These are phyloP conservation scores for Nycticryphes semicollaris DNA, from an alignment of 2,113 vertebrate genomes.

Conservation along the genomic window DNA sequence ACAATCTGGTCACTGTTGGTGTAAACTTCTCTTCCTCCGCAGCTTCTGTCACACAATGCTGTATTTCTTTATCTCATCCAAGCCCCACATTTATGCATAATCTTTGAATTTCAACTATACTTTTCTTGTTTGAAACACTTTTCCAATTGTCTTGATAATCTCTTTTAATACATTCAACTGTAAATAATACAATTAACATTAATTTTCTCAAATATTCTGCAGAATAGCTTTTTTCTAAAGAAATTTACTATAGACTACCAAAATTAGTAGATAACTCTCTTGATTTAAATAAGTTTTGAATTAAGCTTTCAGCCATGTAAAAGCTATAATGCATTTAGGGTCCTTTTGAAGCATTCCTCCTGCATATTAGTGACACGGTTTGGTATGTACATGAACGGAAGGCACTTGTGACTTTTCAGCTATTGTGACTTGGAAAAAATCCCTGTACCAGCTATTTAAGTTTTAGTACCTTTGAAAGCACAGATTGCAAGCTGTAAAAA, in stretches of 20 bases:
- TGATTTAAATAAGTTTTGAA: background rate
- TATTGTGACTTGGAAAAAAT: background rate
- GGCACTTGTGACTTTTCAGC: background rate
- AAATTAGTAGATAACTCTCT: background rate
- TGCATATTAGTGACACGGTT: background rate
- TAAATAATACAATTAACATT: too few relatives aligned
- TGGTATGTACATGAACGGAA: background rate
- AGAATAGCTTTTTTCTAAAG: background rate
- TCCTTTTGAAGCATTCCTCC: background rate
- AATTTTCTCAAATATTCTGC: background rate
- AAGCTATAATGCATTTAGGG: background rate
- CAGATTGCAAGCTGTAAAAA: background rate
- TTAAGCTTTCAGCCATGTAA: background rate
- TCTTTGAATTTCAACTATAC: background rate
- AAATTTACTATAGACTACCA: background rate
- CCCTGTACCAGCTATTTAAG: background rate
- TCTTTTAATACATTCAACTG: too few relatives aligned
- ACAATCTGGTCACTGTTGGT: background rate
- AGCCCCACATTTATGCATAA: background rate
- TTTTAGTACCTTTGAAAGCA: background rate
- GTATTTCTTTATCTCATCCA: background rate
- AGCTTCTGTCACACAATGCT: background rate
- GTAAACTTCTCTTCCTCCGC: background rate
- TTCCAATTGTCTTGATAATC: background rate
- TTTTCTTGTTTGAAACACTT: background rate